phyloP scores from a whole-genome alignment of 2,797 vertebrate genomes.

The Orientallactaga sibirica region DNA sequence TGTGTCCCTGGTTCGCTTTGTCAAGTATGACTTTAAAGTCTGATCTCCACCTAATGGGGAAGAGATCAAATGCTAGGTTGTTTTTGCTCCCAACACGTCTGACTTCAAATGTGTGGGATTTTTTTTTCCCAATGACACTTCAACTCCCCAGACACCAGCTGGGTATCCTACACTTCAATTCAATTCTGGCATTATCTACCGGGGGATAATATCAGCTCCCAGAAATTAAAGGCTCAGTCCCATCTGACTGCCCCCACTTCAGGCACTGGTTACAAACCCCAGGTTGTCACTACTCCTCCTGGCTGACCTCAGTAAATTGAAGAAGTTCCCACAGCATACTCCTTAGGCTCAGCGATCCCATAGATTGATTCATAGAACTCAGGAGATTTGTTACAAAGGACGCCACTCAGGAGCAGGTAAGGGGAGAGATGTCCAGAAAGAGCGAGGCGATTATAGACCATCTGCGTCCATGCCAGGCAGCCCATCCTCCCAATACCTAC shows the following conservation, averaged over 20 bases:
- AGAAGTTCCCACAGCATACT: neutral
- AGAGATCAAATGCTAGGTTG: neutral
- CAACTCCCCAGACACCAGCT: neutral
- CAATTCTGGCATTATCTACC: neutral
- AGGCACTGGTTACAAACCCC: neutral
- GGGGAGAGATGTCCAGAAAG: neutral
- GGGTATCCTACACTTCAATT: neutral
- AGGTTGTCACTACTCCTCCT: neutral
- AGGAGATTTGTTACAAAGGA: neutral
- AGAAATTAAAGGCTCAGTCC: neutral
- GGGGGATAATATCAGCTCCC: neutral
- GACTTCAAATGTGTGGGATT: neutral
- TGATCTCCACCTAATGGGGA: neutral
- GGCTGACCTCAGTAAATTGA: neutral
- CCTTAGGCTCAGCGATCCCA: neutral
- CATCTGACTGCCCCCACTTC: neutral
- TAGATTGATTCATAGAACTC: neutral
- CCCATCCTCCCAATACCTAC: neutral
- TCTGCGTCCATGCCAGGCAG: neutral
- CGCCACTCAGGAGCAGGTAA: neutral
- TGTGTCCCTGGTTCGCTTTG: conserved; percentile 41
- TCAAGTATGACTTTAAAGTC: conserved; percentile 15
- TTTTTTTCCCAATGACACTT: conserved; percentile 11
- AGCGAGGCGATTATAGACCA: fast-evolving
- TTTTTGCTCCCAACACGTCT: neutral